A percentile compares a stretch with the other conserved stretches of the same genome.
Conservation (phyloP, 1,140 invertebrate species). For the Gonioctena quinquepunctata region DNA sequence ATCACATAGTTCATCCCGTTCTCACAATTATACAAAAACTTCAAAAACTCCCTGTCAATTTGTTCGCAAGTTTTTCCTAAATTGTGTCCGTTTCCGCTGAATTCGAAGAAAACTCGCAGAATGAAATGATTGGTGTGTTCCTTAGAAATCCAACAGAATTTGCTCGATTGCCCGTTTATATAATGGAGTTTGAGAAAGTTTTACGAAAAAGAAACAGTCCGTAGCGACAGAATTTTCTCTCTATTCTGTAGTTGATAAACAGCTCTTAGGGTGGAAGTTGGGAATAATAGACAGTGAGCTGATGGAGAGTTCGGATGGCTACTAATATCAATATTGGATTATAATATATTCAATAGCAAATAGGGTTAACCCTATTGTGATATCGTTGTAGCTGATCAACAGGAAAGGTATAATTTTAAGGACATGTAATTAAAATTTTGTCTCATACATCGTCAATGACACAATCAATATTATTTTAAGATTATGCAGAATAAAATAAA, state of each 20-base stretch:
- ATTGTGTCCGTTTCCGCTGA: not conserved
- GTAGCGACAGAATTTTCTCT: not conserved
- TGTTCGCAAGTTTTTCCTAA: not conserved
- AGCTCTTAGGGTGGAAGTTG: not conserved
- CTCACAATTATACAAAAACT: not conserved
- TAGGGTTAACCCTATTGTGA: too few relatives aligned
- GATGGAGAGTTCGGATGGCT: not conserved
- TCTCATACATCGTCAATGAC: too few relatives aligned
- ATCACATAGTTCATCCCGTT: not conserved
- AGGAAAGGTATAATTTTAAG: too few relatives aligned
- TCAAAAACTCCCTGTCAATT: not conserved
- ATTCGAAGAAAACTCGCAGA: not conserved
- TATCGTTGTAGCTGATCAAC: too few relatives aligned
- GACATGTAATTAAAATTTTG: too few relatives aligned
- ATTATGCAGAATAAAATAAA: too few relatives aligned
- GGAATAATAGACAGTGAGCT: not conserved
- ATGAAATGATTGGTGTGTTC: conserved; percentile 9
- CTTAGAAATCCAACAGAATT: not conserved
- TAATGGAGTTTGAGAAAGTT: not conserved
- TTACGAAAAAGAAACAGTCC: not conserved
- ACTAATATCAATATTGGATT: not conserved
- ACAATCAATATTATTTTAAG: too few relatives aligned
- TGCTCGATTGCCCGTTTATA: not conserved
- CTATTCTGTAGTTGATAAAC: not conserved
- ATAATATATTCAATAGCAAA: too few relatives aligned